These are phyloP conservation scores for Steinernema carpocapsae DNA, from an alignment of 2,888 invertebrate genomes.

Conservation along the genomic window DNA sequence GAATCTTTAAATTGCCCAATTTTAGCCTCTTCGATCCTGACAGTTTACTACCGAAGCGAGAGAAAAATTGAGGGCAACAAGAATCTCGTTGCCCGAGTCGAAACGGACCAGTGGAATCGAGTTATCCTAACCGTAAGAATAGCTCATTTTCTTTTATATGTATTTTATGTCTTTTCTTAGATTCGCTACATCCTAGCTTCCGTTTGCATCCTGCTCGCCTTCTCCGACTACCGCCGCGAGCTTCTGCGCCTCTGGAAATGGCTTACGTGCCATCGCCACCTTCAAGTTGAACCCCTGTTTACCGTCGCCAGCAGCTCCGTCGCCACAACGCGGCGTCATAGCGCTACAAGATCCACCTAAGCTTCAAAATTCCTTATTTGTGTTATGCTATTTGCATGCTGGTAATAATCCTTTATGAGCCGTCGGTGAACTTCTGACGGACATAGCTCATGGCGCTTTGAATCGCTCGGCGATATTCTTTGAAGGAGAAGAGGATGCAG, in stretches of 20 bases:
- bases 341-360: neutral
- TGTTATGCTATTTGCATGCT: no score
- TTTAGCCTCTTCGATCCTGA: neutral
- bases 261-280: neutral
- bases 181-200: constrained; percentile 20
- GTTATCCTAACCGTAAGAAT: neutral
- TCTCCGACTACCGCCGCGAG: constrained; percentile 5
- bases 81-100: neutral
- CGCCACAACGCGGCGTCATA: neutral
- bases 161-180: neutral
- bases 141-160: no score
- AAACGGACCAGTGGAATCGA: constrained; percentile 14
- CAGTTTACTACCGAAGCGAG: neutral
- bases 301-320: neutral
- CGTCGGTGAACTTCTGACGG: neutral
- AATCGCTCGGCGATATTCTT: neutral
- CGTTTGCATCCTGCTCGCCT: constrained; percentile 4
- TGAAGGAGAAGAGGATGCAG: constrained; percentile 11
- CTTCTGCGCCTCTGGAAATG: neutral
- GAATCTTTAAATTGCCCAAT: neutral
- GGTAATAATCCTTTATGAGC: no score
- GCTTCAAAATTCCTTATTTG: no score
- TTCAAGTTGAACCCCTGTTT: neutral
- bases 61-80: neutral
- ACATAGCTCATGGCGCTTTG: neutral